Evolutionary conservation across 2,113 vertebrate genomes (phyloP), one percentile per base, ranked within the genome.

Genomic region (Centropus bengalensis): DNA sequence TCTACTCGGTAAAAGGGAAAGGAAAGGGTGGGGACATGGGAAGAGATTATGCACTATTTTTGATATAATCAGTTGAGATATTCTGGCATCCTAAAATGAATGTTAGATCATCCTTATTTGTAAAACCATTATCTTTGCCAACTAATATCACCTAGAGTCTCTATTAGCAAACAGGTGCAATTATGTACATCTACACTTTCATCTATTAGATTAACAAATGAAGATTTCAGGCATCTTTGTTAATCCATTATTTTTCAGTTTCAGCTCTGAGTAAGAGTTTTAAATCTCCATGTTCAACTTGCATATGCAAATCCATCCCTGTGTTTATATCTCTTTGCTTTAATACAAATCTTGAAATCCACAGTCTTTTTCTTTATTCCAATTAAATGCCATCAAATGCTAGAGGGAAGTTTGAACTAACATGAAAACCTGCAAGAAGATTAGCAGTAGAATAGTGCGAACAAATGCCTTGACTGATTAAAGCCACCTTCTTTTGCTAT

Each of bases 371-470:
- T 73, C 59, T 18, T 88, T 73, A 44, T 88, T 95, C 26, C 77
- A 91, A 92, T 83, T 77, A 86, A 88, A 81, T 75, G 47, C 33
- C 74, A 30, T 88, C 23, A 90, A 92, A 88, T 74, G 42, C 33
- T 88, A 77, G 17, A 59, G 40, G 67, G 59, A 67, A 58, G 13
- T 88, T 95, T 45, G 22, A 86, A 67, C 30, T 80, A 62, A 83
- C 19, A 1, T 90, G 82, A 91, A 93, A 96, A 83, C 33, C 32
- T 94, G 28, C 11, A 55, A 69, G 22, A 36, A 90, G 42, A 77
- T 90, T 93, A 95, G 89, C 78, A 78, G 73, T 44, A 88, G 56
- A 47, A 90, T 91, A 93, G 13, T 71, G 76, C 78, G 86, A 94
- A 88, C 33, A 75, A 94, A 78, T 88, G 32, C 23, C 60, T 91